Conservation (phyloP, 2,113 vertebrate species). For the Mirza zaza region DNA sequence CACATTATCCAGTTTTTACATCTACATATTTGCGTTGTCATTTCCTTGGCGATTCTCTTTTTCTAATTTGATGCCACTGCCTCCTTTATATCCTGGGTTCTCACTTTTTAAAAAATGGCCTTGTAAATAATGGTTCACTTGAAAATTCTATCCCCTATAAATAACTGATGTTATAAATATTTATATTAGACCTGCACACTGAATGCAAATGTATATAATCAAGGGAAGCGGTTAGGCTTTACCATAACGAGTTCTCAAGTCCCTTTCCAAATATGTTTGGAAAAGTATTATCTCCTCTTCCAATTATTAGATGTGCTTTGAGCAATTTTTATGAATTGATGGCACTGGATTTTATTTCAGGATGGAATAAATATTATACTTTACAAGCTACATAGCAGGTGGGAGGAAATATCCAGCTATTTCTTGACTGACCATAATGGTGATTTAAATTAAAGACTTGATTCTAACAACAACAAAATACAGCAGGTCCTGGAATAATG, state of each 20-base stretch:
- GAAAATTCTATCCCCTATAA: constrained; percentile 30
- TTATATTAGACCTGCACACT: constrained; percentile 63
- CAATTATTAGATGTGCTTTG: neutral
- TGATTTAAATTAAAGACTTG: neutral
- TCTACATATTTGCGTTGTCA: neutral
- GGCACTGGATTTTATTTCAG: neutral
- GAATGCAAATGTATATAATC: constrained; percentile 48
- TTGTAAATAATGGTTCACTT: neutral
- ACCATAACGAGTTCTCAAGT: constrained; percentile 37
- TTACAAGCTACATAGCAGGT: neutral
- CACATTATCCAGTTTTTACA: constrained; percentile 46
- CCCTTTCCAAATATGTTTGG: neutral
- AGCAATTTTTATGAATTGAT: neutral
- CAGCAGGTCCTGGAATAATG: neutral
- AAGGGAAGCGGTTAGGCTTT: neutral
- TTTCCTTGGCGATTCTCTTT: constrained; percentile 69
- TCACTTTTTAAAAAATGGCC: constrained; percentile 7
- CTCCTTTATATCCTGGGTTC: neutral
- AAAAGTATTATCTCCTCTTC: neutral
- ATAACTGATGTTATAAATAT: constrained; percentile 73
- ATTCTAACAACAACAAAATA: neutral
- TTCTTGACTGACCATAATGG: neutral
- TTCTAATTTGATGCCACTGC: neutral
- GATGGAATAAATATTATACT: neutral
- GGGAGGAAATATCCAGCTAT: neutral